These are phyloP conservation scores for Empis stercorea DNA, from an alignment of 2,888 invertebrate genomes.

Conservation along the genomic window DNA sequence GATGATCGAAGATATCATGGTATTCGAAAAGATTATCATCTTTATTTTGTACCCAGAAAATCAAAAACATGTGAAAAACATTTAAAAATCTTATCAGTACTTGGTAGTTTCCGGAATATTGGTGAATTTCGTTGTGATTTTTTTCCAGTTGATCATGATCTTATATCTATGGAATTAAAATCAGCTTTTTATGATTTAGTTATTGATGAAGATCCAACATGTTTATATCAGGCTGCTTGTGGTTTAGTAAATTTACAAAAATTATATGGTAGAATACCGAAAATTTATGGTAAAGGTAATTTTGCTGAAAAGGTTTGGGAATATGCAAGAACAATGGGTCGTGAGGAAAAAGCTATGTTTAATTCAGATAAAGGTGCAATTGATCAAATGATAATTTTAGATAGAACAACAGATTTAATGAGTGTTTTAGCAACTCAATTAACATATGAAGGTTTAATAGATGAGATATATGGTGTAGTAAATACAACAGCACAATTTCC, in stretches of 20 bases:
- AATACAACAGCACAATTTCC: conserved; percentile 72
- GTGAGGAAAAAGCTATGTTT: conserved; percentile 38
- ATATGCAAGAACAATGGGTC: conserved; percentile 64
- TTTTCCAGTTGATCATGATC: conserved; percentile 82
- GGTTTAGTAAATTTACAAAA: conserved; percentile 76
- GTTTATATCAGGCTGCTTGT: conserved; percentile 75
- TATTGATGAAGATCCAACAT: conserved; percentile 80
- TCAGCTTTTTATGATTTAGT: conserved; percentile 72
- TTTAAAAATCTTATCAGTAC: conserved; percentile 69
- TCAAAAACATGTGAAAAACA: conserved; percentile 79
- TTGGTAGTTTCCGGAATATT: conserved; percentile 58
- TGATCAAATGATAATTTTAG: conserved; percentile 80
- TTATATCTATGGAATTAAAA: conserved; percentile 82
- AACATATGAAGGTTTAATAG: conserved; percentile 95
- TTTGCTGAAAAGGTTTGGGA: conserved; percentile 84
- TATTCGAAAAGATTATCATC: conserved; percentile 59
- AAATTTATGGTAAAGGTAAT: conserved; percentile 79
- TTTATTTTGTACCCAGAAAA: conserved; percentile 79
- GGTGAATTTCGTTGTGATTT: conserved; percentile 81
- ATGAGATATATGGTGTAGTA: conserved; percentile 84
- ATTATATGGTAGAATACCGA: conserved; percentile 77
- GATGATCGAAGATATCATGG: conserved; percentile 11
- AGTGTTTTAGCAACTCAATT: conserved; percentile 88
- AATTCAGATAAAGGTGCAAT: conserved; percentile 50
- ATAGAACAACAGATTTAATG: conserved; percentile 82